phyloP scores from a whole-genome alignment of 2,888 invertebrate species.

The Himalopsyche anomala region DNA sequence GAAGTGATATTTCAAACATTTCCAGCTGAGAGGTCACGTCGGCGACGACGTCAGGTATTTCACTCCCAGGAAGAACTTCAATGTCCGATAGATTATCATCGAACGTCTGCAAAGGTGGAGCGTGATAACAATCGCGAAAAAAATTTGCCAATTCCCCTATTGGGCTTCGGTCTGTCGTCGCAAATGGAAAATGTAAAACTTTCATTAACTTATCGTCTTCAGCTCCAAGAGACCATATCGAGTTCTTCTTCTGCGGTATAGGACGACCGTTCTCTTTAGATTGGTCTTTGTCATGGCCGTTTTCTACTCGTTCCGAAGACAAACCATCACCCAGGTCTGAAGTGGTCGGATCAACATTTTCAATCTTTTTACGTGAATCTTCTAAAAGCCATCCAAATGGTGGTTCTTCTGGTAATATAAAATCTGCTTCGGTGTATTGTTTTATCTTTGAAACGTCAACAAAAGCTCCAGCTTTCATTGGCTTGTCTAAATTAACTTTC shows the following conservation, averaged over 20 bases:
- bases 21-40: constrained; percentile 72
- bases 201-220: constrained; percentile 71
- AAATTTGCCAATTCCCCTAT: constrained; percentile 72
- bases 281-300: constrained; percentile 13
- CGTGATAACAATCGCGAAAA: constrained; percentile 72
- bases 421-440: constrained; percentile 76
- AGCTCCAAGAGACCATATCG: constrained; percentile 49
- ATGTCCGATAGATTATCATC: constrained; percentile 49
- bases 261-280: constrained; percentile 35
- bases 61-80: constrained; percentile 31
- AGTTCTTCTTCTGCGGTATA: constrained; percentile 33
- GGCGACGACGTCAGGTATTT: constrained; percentile 66
- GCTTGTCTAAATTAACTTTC: constrained; percentile 82
- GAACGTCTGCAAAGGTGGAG: constrained; percentile 68
- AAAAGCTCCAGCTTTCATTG: constrained; percentile 87
- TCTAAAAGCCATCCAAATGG: constrained; percentile 79
- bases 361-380: constrained; percentile 48
- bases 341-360: neutral
- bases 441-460: constrained; percentile 82
- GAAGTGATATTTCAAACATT: constrained; percentile 71
- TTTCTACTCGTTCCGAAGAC: constrained; percentile 16
- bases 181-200: constrained; percentile 73
- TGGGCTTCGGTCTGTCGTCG: constrained; percentile 70
- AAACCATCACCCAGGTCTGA: neutral
- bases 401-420: constrained; percentile 78